Conservation (phyloP, 1,140 invertebrate species). For the Lordiphosa stackelbergi region DNA sequence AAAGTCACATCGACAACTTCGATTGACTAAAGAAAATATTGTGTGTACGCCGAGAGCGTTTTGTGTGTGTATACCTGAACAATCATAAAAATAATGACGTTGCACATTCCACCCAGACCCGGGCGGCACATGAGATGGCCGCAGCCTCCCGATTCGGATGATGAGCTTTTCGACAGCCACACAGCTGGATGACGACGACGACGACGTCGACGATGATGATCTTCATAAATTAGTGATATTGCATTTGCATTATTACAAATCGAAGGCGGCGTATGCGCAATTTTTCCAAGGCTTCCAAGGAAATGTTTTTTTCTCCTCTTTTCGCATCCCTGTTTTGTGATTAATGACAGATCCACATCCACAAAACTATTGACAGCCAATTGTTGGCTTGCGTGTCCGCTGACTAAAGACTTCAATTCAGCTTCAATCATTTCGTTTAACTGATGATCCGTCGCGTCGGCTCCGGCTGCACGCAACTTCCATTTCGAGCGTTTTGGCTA, state of each 20-base stretch:
- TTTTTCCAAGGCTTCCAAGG: constrained; percentile 35
- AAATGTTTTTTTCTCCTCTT: constrained; percentile 18
- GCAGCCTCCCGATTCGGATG: constrained; percentile 3
- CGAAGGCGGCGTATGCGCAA: constrained; percentile 65
- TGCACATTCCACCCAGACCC: constrained; percentile 57
- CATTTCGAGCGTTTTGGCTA: constrained; percentile 67
- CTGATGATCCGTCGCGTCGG: constrained; percentile 64
- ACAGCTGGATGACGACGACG: constrained; percentile 41
- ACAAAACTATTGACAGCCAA: constrained; percentile 64
- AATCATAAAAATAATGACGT: constrained; percentile 74
- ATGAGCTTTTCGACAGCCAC: constrained; percentile 44
- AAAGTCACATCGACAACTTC: constrained; percentile 75
- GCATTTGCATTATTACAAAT: constrained; percentile 63
- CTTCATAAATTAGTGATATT: constrained; percentile 73
- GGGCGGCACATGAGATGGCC: constrained; percentile 5
- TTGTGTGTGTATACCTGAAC: constrained; percentile 56
- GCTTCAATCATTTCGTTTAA: constrained; percentile 75
- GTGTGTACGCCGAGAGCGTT: constrained; percentile 40
- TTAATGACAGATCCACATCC: constrained; percentile 59
- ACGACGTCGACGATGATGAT: constrained; percentile 13
- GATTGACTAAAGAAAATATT: constrained; percentile 76
- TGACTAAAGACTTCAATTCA: constrained; percentile 75
- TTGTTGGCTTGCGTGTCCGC: constrained; percentile 68
- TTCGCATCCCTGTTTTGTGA: constrained; percentile 61
- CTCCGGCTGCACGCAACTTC: constrained; percentile 59